Percentiles rank a stretch among this genome's conserved stretches.
phyloP scores from a whole-genome alignment of 2,797 vertebrate genomes.

The Sebastes itinus region DNA sequence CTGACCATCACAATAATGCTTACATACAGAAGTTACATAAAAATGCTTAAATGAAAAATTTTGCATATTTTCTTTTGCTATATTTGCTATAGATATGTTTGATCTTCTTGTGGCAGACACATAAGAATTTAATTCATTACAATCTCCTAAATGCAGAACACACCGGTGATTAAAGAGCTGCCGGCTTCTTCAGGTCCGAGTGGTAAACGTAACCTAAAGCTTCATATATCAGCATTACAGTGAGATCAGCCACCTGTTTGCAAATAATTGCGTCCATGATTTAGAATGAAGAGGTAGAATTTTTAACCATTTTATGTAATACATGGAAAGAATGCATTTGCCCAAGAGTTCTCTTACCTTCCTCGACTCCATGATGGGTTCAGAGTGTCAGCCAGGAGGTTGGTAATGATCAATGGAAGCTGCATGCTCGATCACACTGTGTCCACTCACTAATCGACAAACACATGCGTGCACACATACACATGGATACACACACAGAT shows the following conservation, averaged over 20 bases:
- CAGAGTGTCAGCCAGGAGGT: constrained; percentile 46
- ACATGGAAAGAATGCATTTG: not conserved
- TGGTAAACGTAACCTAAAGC: not conserved
- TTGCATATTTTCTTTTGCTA: not conserved
- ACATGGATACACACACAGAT: not conserved
- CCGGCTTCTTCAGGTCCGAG: not conserved
- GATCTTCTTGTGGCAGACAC: not conserved
- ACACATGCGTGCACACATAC: constrained; percentile 7
- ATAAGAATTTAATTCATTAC: not conserved
- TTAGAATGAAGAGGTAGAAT: not conserved
- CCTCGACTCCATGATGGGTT: constrained; percentile 64
- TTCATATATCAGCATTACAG: not conserved
- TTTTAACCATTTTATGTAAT: not conserved
- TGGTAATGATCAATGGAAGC: constrained; percentile 72
- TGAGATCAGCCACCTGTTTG: not conserved
- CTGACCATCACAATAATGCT: not conserved
- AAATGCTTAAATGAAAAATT: not conserved
- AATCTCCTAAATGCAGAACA: not conserved
- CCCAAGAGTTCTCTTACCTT: constrained; percentile 52
- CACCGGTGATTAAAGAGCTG: not conserved
- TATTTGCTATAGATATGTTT: not conserved
- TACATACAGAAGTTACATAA: not conserved
- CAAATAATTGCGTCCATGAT: not conserved
- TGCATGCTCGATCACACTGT: constrained; percentile 63
- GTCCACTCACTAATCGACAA: constrained; percentile 55